These are phyloP conservation scores for Strix aluco DNA, from an alignment of 2,113 vertebrate species.

Conservation along the genomic window DNA sequence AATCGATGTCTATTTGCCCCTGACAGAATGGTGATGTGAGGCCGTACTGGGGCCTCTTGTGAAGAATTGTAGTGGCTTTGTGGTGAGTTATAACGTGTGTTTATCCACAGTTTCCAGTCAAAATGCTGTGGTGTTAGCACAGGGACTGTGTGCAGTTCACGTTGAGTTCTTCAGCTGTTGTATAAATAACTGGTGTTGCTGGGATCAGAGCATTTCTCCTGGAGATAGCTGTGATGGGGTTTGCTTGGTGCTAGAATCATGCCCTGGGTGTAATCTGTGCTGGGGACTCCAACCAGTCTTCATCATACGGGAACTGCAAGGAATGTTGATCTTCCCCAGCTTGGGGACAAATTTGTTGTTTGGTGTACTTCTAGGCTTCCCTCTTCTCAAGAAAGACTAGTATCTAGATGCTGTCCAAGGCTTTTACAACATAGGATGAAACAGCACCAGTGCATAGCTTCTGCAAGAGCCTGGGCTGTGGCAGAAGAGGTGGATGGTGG, in stretches of 20 bases:
- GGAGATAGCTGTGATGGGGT: not conserved
- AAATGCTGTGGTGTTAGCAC: not conserved
- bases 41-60: not conserved
- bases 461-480: not conserved
- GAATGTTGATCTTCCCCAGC: not conserved
- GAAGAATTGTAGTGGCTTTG: not conserved
- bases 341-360: not conserved
- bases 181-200: not conserved
- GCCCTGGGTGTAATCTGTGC: not conserved
- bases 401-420: not conserved
- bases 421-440: not conserved
- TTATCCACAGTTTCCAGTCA: not conserved
- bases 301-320: not conserved
- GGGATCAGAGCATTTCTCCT: not conserved
- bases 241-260: not conserved
- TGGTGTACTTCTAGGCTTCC: not conserved
- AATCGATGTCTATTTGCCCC: not conserved
- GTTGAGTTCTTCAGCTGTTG: not conserved
- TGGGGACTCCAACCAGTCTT: not conserved
- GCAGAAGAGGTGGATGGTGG: not conserved
- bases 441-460: not conserved
- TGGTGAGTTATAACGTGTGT: not conserved
- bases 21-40: not conserved
- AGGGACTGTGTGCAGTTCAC: not conserved
- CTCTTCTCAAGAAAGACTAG: not conserved